Base-by-base conservation (phyloP, 2,888 invertebrate species). In the Eupithecia vulgata region DNA sequence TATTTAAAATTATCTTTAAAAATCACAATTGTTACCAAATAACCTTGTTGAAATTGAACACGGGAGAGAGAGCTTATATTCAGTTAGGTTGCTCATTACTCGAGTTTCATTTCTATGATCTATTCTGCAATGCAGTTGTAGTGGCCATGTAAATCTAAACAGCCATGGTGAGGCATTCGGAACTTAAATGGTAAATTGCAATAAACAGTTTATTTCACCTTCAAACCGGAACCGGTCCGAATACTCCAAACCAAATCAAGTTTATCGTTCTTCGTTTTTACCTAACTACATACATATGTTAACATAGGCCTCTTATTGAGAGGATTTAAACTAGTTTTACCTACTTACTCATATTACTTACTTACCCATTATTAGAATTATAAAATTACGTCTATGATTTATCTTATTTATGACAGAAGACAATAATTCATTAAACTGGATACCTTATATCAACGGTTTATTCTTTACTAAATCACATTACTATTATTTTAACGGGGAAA, bases 121-220 rank as follows among this genome's bases (percentile, higher is more conserved):
- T 13, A 25, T 57, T 57, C 57, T 5, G 52, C 15, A 66, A 25
- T 61, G 12, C 61, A 74, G 75, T 76, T 78, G 77, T 77, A 67
- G 75, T 66, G 62, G 69, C 77, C 73, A 71, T 73, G 76, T 66
- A 75, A 80, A 78, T 74, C 79, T 77, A 75, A 72, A 78, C 72
- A 78, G 74, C 77, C 80, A 74, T 73, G 67, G 57, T 68, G 74
- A 77, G 72, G 72, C 13, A 73, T 70, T 66, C 68, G 71, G 72
- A 76, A 72, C 61, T 17, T 61, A 61, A 61, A 61, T 21, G 61
- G 61, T 40, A 8, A 73, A 74, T 70, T 67, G 70, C 70, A 68
- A 68, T 70, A 57, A 73, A 70, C 70, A 52, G 64, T 70, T 70
- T 70, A 35, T 65, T 59, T 71, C 57, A 71, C 71, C 71, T 74